A percentile compares a stretch with the other conserved stretches of the same genome.
Evolutionary conservation across 1,140 invertebrate genomes (phyloP).

Genomic region (Drosophila sechellia): DNA sequence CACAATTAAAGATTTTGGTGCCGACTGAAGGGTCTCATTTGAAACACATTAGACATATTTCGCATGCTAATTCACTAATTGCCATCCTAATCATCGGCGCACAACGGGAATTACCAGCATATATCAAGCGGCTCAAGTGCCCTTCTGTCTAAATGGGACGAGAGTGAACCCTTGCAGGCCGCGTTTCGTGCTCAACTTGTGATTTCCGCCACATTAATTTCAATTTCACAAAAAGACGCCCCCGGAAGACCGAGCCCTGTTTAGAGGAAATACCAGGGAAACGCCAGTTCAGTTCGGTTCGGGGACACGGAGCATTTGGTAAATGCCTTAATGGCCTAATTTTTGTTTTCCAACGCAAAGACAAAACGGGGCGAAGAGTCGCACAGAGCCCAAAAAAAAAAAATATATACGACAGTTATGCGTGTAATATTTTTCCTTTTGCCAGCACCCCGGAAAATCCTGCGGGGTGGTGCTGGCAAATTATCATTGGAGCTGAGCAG

Average conservation of each 20-base stretch:
- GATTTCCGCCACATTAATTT: constrained; percentile 82
- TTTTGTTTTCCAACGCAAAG: constrained; percentile 67
- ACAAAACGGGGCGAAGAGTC: constrained; percentile 32
- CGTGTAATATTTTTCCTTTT: constrained; percentile 77
- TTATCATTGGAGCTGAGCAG: constrained; percentile 68
- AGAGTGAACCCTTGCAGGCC: constrained; percentile 51
- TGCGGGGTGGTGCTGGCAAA: constrained; percentile 42
- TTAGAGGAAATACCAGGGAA: constrained; percentile 23
- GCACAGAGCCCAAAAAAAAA: constrained; percentile 20
- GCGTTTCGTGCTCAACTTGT: constrained; percentile 78
- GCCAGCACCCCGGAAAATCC: constrained; percentile 19
- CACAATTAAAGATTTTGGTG: neutral
- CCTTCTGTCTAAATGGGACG: constrained; percentile 6
- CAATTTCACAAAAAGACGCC: constrained; percentile 73
- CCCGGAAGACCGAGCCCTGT: constrained; percentile 20
- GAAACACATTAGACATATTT: constrained; percentile 53
- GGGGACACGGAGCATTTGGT: constrained; percentile 78
- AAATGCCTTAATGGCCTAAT: constrained; percentile 83
- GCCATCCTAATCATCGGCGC: constrained; percentile 64
- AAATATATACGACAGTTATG: constrained; percentile 72
- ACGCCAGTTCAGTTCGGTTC: neutral
- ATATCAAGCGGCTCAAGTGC: constrained; percentile 72
- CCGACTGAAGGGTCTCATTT: constrained; percentile 10
- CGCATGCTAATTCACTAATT: constrained; percentile 72
- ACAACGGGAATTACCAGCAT: constrained; percentile 72